These are phyloP conservation scores for Lepisosteus osseus DNA, from an alignment of 2,113 vertebrate species.

Conservation along the genomic window DNA sequence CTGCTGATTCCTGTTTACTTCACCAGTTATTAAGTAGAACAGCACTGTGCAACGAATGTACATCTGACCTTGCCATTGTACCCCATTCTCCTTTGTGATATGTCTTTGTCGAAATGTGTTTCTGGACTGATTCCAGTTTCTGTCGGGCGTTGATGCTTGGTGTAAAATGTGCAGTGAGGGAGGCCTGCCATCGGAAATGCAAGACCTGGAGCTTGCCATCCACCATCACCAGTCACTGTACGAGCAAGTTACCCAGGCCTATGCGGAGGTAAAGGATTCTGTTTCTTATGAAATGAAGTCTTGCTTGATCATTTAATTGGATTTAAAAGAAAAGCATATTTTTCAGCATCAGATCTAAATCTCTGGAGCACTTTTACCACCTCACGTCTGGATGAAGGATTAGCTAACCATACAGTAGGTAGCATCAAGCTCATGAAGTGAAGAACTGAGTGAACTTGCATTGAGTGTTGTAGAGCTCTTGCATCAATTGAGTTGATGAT, in stretches of 20 bases:
- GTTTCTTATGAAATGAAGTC: neutral
- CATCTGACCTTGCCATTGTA: no score
- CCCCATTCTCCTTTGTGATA: neutral
- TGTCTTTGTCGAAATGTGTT: constrained; percentile 1
- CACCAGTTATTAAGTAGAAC: neutral
- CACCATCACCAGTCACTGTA: constrained; percentile 96
- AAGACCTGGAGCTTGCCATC: constrained; percentile 91
- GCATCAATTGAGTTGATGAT: no score
- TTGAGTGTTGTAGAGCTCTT: no score
- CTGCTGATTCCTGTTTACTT: neutral
- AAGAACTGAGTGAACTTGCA: no score
- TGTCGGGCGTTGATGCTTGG: constrained; percentile 94
- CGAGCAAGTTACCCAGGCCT: constrained; percentile 95
- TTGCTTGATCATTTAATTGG: no score
- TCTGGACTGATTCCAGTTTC: constrained; percentile 72
- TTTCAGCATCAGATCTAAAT: no score
- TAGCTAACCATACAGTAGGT: no score
- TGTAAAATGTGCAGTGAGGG: constrained; percentile 96
- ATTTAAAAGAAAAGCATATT: no score
- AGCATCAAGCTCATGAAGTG: no score
- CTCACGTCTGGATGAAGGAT: no score
- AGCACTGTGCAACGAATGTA: neutral
- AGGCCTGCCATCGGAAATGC: constrained; percentile 90
- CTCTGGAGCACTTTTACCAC: no score
- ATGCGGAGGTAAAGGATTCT: constrained; percentile 80